These are phyloP conservation scores for Bothrops jararaca DNA, from an alignment of 2,113 vertebrate genomes.

Conservation along the genomic window DNA sequence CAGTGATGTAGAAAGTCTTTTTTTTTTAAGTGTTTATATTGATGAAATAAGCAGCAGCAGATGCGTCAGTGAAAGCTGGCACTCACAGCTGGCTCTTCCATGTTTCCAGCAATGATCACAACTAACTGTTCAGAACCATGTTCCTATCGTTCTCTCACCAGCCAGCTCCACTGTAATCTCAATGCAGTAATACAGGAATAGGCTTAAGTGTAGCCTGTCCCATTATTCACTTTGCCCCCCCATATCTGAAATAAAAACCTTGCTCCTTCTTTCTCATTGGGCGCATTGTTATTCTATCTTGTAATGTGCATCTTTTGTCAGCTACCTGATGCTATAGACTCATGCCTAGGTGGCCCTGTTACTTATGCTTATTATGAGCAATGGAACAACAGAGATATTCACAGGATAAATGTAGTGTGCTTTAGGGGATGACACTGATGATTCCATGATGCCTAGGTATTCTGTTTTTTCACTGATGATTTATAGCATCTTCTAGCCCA, in stretches of 20 bases:
- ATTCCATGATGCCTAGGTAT: not conserved
- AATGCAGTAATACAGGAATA: not conserved
- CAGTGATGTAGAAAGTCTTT: not conserved
- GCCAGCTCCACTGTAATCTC: not conserved
- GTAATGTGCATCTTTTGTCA: not conserved
- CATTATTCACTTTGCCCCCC: rapidly evolving
- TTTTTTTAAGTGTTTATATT: not conserved
- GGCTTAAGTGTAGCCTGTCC: not conserved
- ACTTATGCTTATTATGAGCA: not conserved
- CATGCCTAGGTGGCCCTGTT: not conserved
- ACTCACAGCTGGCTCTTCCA: not conserved
- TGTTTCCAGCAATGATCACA: not conserved
- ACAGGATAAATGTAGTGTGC: not conserved
- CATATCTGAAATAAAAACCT: not conserved
- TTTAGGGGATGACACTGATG: not conserved
- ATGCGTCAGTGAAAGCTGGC: not conserved
- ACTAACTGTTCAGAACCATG: not conserved
- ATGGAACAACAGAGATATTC: not conserved
- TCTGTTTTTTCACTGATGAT: not conserved
- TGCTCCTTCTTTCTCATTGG: not conserved
- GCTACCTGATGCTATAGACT: not conserved
- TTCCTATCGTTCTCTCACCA: not conserved
- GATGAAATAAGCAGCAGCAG: not conserved
- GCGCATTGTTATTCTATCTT: not conserved
- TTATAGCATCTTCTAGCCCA: not conserved